phyloP scores from a whole-genome alignment of 2,888 invertebrate genomes.

The Pseudococcus longispinus region DNA sequence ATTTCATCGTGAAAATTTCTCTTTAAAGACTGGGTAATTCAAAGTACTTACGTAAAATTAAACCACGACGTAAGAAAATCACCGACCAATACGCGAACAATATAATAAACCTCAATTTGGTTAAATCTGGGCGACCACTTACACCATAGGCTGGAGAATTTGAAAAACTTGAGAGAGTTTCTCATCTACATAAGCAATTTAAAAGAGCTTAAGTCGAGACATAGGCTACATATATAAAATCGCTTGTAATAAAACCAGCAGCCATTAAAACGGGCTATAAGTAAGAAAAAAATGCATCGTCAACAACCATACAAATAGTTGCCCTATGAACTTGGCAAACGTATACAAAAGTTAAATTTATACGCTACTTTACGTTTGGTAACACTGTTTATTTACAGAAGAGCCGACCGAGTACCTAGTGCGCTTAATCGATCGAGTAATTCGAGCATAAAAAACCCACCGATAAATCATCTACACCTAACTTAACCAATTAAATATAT shows the following conservation, averaged over 20 bases:
- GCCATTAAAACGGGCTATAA: not conserved
- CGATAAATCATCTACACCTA: conserved; percentile 34
- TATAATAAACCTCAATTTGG: not conserved
- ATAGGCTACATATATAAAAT: not conserved
- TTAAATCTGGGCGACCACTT: not conserved
- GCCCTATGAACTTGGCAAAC: conserved; percentile 39
- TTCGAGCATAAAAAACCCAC: conserved; percentile 24
- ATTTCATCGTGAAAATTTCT: not conserved
- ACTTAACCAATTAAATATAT: conserved; percentile 15
- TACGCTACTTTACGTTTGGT: conserved; percentile 26
- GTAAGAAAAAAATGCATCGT: not conserved
- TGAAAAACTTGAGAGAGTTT: not conserved
- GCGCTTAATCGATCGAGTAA: conserved; percentile 30
- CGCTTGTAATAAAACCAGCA: not conserved
- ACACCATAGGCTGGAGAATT: not conserved
- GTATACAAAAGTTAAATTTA: conserved; percentile 34
- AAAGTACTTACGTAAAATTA: not conserved
- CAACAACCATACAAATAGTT: not conserved
- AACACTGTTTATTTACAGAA: conserved; percentile 46
- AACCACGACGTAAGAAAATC: not conserved
- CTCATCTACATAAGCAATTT: not conserved
- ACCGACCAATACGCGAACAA: not conserved
- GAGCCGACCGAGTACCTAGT: conserved; percentile 2
- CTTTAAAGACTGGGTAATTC: not conserved
- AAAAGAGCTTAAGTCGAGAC: conserved; percentile 1